Evolutionary conservation across 2,888 invertebrate species (phyloP).

Genomic region (Calameuta pallipes): DNA sequence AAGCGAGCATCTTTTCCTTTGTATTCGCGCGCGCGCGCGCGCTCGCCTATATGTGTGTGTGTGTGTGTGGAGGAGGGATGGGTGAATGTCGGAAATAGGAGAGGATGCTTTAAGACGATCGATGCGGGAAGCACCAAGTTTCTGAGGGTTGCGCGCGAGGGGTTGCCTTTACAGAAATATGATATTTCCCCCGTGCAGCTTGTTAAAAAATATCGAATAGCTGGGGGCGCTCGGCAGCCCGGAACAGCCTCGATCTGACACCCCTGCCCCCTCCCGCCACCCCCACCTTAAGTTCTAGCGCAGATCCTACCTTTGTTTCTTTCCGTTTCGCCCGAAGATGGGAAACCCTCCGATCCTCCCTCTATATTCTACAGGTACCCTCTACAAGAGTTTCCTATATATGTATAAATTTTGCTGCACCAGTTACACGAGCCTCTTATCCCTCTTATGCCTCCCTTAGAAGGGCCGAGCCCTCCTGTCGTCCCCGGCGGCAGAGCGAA

Average conservation of each 20-base stretch:
- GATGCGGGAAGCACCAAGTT: constrained; percentile 29
- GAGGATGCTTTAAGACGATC: constrained; percentile 53
- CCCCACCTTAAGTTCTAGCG: background rate
- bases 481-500: constrained; percentile 22
- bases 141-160: constrained; percentile 12
- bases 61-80: background rate
- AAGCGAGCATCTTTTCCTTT: background rate
- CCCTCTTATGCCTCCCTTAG: no score
- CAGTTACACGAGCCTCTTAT: no score
- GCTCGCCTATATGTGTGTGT: no score
- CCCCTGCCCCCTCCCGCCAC: background rate
- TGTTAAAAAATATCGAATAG: constrained; percentile 57
- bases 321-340: background rate
- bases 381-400: no score
- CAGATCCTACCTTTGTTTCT: background rate
- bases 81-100: constrained; percentile 47
- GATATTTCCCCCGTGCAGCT: constrained; percentile 50
- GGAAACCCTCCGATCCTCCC: no score
- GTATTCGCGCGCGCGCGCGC: no score
- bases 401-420: no score
- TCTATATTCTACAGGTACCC: no score
- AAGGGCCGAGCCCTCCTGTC: no score
- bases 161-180: constrained; percentile 54
- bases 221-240: constrained; percentile 8
- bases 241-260: background rate